phyloP scores from a whole-genome alignment of 1,140 invertebrate genomes.

The Medauroidea extradentata region DNA sequence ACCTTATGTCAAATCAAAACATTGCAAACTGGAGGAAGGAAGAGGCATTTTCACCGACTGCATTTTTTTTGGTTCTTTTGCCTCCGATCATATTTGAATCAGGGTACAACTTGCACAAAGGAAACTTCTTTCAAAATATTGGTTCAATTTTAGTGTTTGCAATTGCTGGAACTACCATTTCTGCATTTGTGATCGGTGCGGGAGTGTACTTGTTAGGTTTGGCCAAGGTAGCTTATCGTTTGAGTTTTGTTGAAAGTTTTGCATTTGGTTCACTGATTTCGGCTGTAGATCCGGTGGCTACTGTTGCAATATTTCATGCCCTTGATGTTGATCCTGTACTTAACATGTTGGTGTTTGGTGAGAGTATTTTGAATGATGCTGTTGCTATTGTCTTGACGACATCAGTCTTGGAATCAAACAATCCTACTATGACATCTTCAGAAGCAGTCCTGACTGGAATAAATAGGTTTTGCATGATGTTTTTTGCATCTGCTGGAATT shows the following conservation, averaged over 20 bases:
- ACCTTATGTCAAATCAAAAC: conserved; percentile 84
- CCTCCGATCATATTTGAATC: conserved; percentile 99
- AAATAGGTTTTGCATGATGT: conserved; percentile 92
- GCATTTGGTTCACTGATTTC: conserved; percentile 97
- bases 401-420: conserved; percentile 74
- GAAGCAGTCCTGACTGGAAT: conserved; percentile 87
- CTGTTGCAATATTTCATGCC: conserved; percentile 97
- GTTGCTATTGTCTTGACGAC: conserved; percentile 96
- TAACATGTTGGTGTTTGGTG: conserved; percentile 98
- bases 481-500: conserved; percentile 96
- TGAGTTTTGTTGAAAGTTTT: conserved; percentile 95
- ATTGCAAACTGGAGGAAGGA: conserved; percentile 93
- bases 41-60: conserved; percentile 94
- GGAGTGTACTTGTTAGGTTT: conserved; percentile 92
- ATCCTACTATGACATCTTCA: conserved; percentile 63
- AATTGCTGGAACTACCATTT: conserved; percentile 93
- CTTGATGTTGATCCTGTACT: conserved; percentile 91
- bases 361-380: conserved; percentile 97
- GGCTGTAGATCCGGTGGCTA: conserved; percentile 98
- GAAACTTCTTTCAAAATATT: conserved; percentile 98
- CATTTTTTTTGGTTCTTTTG: conserved; percentile 94
- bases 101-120: conserved; percentile 97
- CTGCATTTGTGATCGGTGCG: conserved; percentile 89
- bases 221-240: conserved; percentile 81
- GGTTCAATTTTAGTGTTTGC: conserved; percentile 94